These are phyloP conservation scores for Geococcyx californianus DNA, from an alignment of 2,113 vertebrate genomes.

Conservation along the genomic window DNA sequence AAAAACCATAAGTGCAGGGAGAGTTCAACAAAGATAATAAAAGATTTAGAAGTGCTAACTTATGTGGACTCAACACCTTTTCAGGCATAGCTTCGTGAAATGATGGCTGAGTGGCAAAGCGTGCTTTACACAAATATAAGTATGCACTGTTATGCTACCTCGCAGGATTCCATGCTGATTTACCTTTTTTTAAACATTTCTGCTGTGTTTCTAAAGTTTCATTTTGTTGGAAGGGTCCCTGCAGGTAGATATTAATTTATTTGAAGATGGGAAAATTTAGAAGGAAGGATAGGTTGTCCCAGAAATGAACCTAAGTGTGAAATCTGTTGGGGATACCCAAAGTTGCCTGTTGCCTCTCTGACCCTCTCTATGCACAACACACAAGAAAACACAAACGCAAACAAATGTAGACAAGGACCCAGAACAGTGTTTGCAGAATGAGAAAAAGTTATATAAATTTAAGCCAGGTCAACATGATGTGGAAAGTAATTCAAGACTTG, in stretches of 20 bases:
- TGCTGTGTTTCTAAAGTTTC: background rate
- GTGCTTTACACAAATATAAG: background rate
- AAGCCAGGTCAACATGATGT: background rate
- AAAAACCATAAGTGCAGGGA: background rate
- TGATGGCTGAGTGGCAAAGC: background rate
- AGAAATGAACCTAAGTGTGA: background rate
- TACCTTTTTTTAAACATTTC: background rate
- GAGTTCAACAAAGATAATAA: background rate
- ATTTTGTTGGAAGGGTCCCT: background rate
- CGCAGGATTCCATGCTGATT: background rate
- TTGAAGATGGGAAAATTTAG: background rate
- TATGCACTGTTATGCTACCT: too few species aligned
- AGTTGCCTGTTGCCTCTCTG: background rate
- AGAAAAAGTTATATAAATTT: background rate
- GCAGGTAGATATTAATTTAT: background rate
- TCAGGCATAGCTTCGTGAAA: background rate
- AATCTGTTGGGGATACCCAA: background rate
- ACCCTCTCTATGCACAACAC: too few species aligned
- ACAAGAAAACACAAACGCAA: too few species aligned
- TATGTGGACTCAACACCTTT: background rate
- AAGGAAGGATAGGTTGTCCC: background rate
- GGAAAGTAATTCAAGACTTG: background rate
- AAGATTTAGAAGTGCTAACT: background rate
- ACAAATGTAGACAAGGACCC: background rate
- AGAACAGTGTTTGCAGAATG: background rate